These are phyloP conservation scores for Anneissia japonica DNA, from an alignment of 35 echinoderm and acorn worm species.

Conservation along the genomic window DNA sequence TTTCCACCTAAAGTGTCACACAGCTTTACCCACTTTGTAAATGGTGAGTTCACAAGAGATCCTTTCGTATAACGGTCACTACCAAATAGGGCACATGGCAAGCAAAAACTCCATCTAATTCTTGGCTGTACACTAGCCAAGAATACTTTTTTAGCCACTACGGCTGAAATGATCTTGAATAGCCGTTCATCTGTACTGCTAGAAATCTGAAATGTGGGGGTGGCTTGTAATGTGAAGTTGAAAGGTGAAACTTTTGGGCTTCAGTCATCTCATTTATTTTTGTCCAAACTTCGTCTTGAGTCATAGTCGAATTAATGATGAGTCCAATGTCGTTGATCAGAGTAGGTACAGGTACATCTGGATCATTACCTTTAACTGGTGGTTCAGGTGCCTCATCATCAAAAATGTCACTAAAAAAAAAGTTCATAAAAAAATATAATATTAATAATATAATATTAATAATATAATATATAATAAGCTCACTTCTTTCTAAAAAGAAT, in stretches of 20 bases:
- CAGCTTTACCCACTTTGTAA: constrained; percentile 3
- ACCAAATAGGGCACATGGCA: constrained; percentile 13
- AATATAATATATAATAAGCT: too few relatives aligned
- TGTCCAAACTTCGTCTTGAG: neutral
- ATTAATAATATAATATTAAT: too few relatives aligned
- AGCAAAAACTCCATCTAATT: constrained; percentile 13
- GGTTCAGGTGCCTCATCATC: too few relatives aligned
- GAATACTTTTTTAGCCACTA: neutral
- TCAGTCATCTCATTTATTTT: neutral
- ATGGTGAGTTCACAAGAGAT: constrained; percentile 8
- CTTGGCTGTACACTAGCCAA: constrained; percentile 12
- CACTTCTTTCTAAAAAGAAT: too few relatives aligned
- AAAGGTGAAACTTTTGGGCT: neutral
- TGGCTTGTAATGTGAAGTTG: neutral
- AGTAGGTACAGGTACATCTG: neutral
- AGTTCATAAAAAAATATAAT: too few relatives aligned
- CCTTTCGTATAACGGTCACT: neutral
- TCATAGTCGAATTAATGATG: constrained; percentile 22
- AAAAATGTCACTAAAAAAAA: too few relatives aligned
- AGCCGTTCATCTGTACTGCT: neutral
- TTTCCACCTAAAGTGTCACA: neutral
- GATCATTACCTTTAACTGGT: too few relatives aligned
- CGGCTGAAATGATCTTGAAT: neutral
- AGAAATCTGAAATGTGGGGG: neutral
- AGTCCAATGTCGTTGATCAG: constrained; percentile 12